Evolutionary conservation across 2,888 invertebrate species (phyloP).

Genomic region (Drosophila yooni): DNA sequence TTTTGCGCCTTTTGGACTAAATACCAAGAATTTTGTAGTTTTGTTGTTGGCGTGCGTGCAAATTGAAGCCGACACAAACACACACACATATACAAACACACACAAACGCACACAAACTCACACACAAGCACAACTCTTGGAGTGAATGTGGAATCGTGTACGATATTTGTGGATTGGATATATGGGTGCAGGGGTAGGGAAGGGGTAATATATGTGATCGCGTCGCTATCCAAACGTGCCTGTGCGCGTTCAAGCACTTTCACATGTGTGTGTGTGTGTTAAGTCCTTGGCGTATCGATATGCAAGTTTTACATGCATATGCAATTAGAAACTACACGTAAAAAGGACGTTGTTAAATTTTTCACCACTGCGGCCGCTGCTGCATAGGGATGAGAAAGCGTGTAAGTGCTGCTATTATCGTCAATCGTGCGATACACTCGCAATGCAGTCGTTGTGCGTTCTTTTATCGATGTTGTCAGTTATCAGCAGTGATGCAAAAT

Average conservation of each 20-base stretch:
- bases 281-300: not conserved
- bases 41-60: conserved; percentile 61
- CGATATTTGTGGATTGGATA: conserved; percentile 42
- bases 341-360: conserved; percentile 51
- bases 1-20: conserved; percentile 19
- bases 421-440: conserved; percentile 25
- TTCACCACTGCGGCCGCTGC: conserved; percentile 64
- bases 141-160: conserved; percentile 61
- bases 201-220: conserved; percentile 21
- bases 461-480: conserved; percentile 1
- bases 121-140: conserved; percentile 37
- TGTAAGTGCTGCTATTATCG: conserved; percentile 39
- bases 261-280: conserved; percentile 13
- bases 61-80: conserved; percentile 73
- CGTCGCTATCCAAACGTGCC: conserved; percentile 24
- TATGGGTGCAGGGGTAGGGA: conserved; percentile 1
- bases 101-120: conserved; percentile 24
- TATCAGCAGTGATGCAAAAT: conserved; percentile 19
- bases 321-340: conserved; percentile 52
- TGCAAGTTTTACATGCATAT: conserved; percentile 33
- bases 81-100: conserved; percentile 22
- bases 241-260: conserved; percentile 31
- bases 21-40: conserved; percentile 40
- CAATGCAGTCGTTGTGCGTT: conserved; percentile 28
- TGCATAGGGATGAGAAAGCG: conserved; percentile 51